Conservation (phyloP, 1,140 invertebrate genomes). For the Metaphire vulgaris region DNA sequence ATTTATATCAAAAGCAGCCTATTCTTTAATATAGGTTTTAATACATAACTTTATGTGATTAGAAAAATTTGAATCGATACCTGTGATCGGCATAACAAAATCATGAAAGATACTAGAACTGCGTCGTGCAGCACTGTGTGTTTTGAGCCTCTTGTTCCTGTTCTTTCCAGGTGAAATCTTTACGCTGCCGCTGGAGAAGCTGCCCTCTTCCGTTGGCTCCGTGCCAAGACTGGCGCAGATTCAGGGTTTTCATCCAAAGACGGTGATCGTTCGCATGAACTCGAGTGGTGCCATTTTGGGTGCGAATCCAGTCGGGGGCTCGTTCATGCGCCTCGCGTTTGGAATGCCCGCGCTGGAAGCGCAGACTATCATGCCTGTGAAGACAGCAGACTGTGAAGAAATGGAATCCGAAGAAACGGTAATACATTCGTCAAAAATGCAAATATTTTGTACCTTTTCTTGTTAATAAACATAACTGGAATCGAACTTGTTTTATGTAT, state of each 20-base stretch:
- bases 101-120: no score
- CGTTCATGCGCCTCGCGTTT: not conserved
- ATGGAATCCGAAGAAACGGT: not conserved
- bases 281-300: not conserved
- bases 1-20: no score
- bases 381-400: not conserved
- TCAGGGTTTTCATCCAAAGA: not conserved
- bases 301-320: not conserved
- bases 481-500: no score
- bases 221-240: not conserved
- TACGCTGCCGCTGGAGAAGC: not conserved
- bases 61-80: no score
- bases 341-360: not conserved
- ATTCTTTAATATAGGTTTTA: no score
- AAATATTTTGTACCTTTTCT: no score
- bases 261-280: not conserved
- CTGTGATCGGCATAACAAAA: no score
- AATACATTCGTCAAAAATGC: no score
- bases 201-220: not conserved
- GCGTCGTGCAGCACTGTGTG: no score
- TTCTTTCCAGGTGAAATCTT: not conserved
- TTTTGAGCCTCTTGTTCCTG: no score
- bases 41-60: no score
- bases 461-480: no score
- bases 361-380: not conserved